Evolutionary conservation across 2,888 invertebrate species (phyloP).

Genomic region (Nephrocerus scutellatus): DNA sequence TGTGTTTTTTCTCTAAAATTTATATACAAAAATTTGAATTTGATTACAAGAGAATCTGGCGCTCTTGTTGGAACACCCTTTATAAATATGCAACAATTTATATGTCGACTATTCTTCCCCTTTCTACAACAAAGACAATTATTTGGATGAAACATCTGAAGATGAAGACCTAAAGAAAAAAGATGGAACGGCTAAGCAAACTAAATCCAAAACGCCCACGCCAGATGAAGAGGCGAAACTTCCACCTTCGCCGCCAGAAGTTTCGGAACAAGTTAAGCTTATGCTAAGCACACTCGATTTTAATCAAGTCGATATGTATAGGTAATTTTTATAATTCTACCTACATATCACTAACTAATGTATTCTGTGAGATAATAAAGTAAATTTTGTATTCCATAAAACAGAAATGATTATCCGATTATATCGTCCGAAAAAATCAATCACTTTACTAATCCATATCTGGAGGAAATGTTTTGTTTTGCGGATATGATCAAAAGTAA

Average conservation of each 20-base stretch:
- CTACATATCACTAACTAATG: no score
- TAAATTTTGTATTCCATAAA: slow-evolving; percentile 8
- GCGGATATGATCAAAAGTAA: slow-evolving; percentile 58
- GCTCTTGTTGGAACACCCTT: slow-evolving; percentile 31
- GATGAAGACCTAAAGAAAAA: slow-evolving; percentile 36
- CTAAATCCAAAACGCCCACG: slow-evolving; percentile 16
- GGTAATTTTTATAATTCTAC: slow-evolving; percentile 26
- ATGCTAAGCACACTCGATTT: slow-evolving; percentile 43
- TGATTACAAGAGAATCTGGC: slow-evolving; percentile 22
- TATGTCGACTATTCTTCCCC: background rate
- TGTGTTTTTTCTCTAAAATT: no score
- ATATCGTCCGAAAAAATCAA: slow-evolving; percentile 33
- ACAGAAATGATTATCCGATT: slow-evolving; percentile 42
- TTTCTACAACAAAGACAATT: slow-evolving; percentile 21
- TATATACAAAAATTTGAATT: no score
- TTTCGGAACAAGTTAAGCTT: slow-evolving; percentile 39
- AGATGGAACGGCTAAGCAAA: slow-evolving; percentile 28
- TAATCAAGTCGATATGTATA: slow-evolving; percentile 47
- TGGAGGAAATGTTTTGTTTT: slow-evolving; percentile 54
- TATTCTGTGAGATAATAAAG: no score
- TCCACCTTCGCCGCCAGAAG: slow-evolving; percentile 28
- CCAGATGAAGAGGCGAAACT: slow-evolving; percentile 18
- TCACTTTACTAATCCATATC: slow-evolving; percentile 36
- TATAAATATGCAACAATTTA: no score
- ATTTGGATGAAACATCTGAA: slow-evolving; percentile 35